Evolutionary conservation across 2,888 invertebrate genomes (phyloP).

Genomic region (Limnephilus lunatus): DNA sequence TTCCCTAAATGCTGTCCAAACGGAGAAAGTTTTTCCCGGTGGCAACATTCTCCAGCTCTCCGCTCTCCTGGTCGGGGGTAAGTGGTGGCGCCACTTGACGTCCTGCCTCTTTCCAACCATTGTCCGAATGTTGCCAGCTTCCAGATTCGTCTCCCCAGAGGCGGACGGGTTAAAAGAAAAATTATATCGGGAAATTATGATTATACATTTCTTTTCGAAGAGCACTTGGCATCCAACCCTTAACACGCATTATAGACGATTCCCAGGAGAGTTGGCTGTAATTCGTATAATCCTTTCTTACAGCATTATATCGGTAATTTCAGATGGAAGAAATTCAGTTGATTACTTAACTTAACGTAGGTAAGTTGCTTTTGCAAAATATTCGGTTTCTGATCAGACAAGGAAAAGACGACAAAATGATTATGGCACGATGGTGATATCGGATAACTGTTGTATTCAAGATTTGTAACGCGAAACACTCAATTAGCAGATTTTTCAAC

Average conservation of each 20-base stretch:
- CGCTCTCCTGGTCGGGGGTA: neutral
- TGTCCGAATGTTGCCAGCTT: neutral
- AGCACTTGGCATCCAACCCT: neutral
- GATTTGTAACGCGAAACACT: too few relatives aligned
- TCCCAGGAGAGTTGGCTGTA: neutral
- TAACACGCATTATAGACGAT: neutral
- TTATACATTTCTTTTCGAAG: neutral
- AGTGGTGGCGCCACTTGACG: neutral
- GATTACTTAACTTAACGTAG: neutral
- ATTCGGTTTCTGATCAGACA: too few relatives aligned
- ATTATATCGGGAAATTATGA: neutral
- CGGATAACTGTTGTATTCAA: too few relatives aligned
- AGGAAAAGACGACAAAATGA: too few relatives aligned
- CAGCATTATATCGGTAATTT: neutral
- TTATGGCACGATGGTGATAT: too few relatives aligned
- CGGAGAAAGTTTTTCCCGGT: neutral
- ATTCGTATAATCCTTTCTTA: neutral
- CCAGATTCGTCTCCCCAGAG: neutral
- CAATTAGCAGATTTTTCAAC: too few relatives aligned
- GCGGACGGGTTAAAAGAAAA: neutral
- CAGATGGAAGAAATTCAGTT: neutral
- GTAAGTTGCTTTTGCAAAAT: too few relatives aligned
- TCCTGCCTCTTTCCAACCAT: neutral
- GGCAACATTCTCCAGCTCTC: neutral
- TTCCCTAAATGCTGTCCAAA: neutral